Percentiles rank a stretch among this genome's conserved stretches.
phyloP scores from a whole-genome alignment of 2,888 invertebrate genomes.

The Apodemia mormo region DNA sequence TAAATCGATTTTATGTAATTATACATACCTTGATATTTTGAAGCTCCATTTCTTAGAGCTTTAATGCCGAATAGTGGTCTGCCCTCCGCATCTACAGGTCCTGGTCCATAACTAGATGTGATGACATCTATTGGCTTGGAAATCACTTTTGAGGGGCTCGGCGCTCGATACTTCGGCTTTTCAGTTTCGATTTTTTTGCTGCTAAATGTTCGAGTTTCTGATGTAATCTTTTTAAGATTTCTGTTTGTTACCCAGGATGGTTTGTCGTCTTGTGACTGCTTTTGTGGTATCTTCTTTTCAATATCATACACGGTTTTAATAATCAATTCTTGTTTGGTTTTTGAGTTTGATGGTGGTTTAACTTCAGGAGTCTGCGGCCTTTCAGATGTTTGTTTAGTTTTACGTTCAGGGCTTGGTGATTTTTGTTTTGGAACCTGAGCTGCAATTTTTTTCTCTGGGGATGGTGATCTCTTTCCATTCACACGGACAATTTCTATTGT shows the following conservation, averaged over 20 bases:
- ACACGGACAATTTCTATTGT: conserved; percentile 53
- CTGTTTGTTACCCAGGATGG: conserved; percentile 84
- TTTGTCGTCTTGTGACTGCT: conserved; percentile 73
- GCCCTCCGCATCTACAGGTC: conserved; percentile 91
- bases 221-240: conserved; percentile 79
- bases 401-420: conserved; percentile 26
- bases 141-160: conserved; percentile 64
- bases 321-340: conserved; percentile 54
- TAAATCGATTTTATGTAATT: background rate
- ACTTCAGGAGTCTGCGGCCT: conserved; percentile 61
- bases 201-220: conserved; percentile 64
- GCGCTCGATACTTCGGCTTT: conserved; percentile 64
- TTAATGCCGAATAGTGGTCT: conserved; percentile 89
- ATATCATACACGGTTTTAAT: conserved; percentile 59
- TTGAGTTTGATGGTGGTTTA: conserved; percentile 48
- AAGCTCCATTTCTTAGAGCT: conserved; percentile 84
- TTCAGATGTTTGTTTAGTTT: conserved; percentile 36
- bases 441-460: conserved; percentile 50
- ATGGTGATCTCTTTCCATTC: conserved; percentile 63
- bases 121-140: conserved; percentile 84
- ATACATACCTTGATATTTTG: conserved; percentile 84
- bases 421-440: conserved; percentile 34
- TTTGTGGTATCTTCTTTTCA: conserved; percentile 57
- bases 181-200: conserved; percentile 64
- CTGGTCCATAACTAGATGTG: conserved; percentile 91